Conservation (phyloP, 2,113 vertebrate genomes). For the Aepyceros melampus region DNA sequence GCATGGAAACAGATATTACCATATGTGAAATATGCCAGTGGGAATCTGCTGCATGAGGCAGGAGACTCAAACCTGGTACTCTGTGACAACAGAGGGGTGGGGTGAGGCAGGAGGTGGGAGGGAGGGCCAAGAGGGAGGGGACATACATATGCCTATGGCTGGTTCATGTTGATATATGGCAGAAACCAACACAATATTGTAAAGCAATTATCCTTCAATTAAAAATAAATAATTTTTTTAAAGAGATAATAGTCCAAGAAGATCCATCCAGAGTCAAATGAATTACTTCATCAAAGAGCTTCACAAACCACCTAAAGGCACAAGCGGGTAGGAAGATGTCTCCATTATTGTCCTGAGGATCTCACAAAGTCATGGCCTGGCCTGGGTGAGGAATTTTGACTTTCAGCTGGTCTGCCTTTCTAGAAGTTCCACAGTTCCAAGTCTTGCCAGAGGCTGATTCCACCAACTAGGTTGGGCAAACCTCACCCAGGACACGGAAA, state of each 20-base stretch:
- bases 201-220: neutral
- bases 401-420: neutral
- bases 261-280: neutral
- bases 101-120: neutral
- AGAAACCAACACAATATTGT: neutral
- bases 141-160: neutral
- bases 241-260: neutral
- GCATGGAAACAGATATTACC: neutral
- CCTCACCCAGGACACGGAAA: neutral
- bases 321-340: fast-evolving
- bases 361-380: neutral
- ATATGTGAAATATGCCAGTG: neutral
- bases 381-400: neutral
- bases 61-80: neutral
- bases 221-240: neutral
- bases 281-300: neutral
- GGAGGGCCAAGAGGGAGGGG: neutral
- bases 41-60: neutral
- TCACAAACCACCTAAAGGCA: neutral
- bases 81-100: neutral
- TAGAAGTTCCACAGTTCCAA: neutral
- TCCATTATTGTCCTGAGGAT: neutral
- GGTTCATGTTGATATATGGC: neutral
- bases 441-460: neutral
- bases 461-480: neutral